Base-by-base conservation (phyloP, 2,888 invertebrate species). In the Rosalia funebris region DNA sequence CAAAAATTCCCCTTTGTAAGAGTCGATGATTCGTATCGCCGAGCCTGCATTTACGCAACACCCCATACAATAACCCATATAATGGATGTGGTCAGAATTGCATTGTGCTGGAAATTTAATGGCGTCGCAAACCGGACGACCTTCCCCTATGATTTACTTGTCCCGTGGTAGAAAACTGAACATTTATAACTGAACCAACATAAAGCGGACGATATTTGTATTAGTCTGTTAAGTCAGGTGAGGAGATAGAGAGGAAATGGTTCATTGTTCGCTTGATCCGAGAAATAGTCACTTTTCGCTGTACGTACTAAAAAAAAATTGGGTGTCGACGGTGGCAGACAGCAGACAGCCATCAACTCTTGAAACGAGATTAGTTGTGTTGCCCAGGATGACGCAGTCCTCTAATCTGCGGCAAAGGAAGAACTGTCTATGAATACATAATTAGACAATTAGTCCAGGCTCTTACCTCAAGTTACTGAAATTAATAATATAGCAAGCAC, bases 11-110 rank as follows among this genome's bases (percentile, higher is more conserved):
- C 71, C 68, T 72, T 74, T 75, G 75, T 74, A 63, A 65, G 65
- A 70, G 63, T 71, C 73, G 72, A 77, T 76, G 77, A 74, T 75
- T 72, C 75, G 75, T 73, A 73, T 77, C 77, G 74, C 59, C 72
- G 63, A 71, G 74, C 77, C 77, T 73, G 75, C 74, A 71, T 76
- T 78, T 78, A 72, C 69, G 54, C 63, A 71, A 72, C 73, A 72
- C 74, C 75, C 74, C 71, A 65, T 69, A 61, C 70, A 65, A 69
- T 70, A 61, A 62, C 66, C 69, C 70, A 71, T n/a, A n/a, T 75
- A 75, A 75, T 69, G 71, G 67, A 68, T 75, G 77, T 62, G 78
- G 78, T 76, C 75, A 74, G 71, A 73, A 69, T 65, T 66, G 72
- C 74, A 76, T 76, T 74, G 75, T 75, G 68, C 66, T 69, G 63